A percentile compares a stretch with the other conserved stretches of the same genome.
These are phyloP conservation scores for Brachyistius frenatus DNA, from an alignment of 2,113 vertebrate genomes.

Conservation along the genomic window DNA sequence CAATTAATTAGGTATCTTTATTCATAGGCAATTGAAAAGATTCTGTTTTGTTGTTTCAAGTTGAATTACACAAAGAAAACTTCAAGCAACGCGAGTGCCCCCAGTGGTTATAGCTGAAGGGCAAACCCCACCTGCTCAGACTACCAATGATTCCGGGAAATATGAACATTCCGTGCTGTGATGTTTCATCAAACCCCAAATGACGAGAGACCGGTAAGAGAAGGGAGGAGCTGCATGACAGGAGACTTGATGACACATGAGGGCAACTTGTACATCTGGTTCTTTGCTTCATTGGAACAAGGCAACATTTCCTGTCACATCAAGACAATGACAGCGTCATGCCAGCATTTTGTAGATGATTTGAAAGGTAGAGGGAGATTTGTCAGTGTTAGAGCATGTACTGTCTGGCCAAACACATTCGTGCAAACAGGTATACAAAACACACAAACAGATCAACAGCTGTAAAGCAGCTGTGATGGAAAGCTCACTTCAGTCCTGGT, in stretches of 20 bases:
- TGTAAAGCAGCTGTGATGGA: conserved; percentile 45
- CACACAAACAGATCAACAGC: conserved; percentile 18
- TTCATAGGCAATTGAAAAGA: neutral
- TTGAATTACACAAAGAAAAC: neutral
- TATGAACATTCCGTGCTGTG: neutral
- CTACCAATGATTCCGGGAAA: conserved; percentile 1
- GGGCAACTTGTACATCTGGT: conserved; percentile 38
- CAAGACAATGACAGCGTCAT: neutral
- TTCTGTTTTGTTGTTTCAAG: neutral
- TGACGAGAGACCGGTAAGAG: neutral
- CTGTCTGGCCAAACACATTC: conserved; percentile 8
- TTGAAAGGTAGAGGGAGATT: neutral
- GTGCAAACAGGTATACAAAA: neutral
- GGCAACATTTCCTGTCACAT: conserved; percentile 1
- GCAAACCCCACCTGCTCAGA: neutral
- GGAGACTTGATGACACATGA: neutral
- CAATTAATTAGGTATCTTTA: neutral
- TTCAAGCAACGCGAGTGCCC: neutral
- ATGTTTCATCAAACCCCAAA: neutral
- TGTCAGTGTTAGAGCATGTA: neutral
- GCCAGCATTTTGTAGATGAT: neutral
- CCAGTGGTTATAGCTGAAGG: neutral
- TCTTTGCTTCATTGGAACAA: conserved; percentile 7
- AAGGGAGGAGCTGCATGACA: neutral
- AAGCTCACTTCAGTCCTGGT: neutral